These are phyloP conservation scores for Zosterops japonicus DNA, from an alignment of 2,113 vertebrate species.

Conservation along the genomic window DNA sequence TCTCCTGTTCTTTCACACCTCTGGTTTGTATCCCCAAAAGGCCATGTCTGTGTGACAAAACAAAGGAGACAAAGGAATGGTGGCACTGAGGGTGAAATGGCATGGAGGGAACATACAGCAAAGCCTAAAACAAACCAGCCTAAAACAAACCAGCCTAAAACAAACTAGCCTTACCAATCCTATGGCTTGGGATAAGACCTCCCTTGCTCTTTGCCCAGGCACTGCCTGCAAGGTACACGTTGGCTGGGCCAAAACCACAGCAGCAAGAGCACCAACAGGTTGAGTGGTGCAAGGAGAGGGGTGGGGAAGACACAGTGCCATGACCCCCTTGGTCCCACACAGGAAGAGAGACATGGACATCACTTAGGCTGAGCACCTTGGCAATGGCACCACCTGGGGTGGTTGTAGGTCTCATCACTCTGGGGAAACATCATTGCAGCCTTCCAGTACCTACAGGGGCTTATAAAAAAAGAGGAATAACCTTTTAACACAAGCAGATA, in stretches of 20 bases:
- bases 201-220: not conserved
- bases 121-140: not conserved
- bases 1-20: not conserved
- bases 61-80: not conserved
- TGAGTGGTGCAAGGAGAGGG: not conserved
- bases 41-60: not conserved
- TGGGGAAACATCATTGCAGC: not conserved
- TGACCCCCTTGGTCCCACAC: not conserved
- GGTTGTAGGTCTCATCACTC: not conserved
- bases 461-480: not conserved
- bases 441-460: not conserved
- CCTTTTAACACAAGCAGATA: not conserved
- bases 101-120: not conserved
- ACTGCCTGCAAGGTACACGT: not conserved
- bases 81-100: not conserved
- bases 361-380: not conserved
- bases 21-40: not conserved
- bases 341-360: not conserved
- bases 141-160: not conserved
- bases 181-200: not conserved
- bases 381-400: not conserved
- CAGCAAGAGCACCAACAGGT: not conserved
- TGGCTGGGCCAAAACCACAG: not conserved
- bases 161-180: not conserved
- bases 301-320: not conserved